Conservation (phyloP, 1,140 invertebrate genomes). For the Drosophila truncata region DNA sequence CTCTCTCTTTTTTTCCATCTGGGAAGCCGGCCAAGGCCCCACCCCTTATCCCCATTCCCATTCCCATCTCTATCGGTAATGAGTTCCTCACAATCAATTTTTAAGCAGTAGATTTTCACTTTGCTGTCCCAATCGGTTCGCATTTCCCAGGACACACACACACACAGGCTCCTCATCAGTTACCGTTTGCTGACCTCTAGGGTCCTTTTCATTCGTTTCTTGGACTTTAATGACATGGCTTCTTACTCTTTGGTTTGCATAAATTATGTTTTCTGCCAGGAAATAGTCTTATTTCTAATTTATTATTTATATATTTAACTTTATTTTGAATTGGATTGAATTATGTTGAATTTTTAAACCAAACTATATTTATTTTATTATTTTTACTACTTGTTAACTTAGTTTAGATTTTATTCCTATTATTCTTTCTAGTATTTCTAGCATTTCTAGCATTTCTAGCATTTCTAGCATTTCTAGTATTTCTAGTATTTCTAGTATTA, state of each 20-base stretch:
- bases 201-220: constrained; percentile 9
- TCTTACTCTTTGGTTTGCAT: not conserved
- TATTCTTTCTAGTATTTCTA: too few species aligned
- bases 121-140: constrained; percentile 16
- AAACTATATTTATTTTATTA: not conserved
- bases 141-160: not conserved
- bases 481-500: too few species aligned
- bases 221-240: constrained; percentile 7
- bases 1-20: not conserved
- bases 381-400: not conserved
- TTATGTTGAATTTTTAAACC: not conserved
- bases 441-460: too few species aligned
- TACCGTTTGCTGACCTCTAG: constrained; percentile 11
- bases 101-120: constrained; percentile 36
- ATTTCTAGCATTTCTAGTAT: too few species aligned
- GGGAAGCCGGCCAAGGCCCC: not conserved
- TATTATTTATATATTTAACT: not conserved
- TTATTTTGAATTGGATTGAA: not conserved
- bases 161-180: constrained; percentile 1
- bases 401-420: too few species aligned
- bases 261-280: too few species aligned
- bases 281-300: not conserved
- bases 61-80: constrained; percentile 31
- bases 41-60: not conserved
- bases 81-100: constrained; percentile 44